phyloP scores from a whole-genome alignment of 2,113 vertebrate species.

The Megaleporinus macrocephalus region DNA sequence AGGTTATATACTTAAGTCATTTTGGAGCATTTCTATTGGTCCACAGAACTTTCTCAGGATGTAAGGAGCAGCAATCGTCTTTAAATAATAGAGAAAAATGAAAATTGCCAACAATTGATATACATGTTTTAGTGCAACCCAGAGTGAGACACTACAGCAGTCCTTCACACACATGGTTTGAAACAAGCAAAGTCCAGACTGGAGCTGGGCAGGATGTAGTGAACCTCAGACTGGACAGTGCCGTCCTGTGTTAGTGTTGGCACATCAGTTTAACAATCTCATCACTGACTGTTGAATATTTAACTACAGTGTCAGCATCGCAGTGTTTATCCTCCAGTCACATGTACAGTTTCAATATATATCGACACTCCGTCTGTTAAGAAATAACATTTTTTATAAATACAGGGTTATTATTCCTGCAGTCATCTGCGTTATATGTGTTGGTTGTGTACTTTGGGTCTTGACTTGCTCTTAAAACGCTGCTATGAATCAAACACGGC shows the following conservation, averaged over 20 bases:
- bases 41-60: too few species aligned
- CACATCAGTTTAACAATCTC: constrained; percentile 59
- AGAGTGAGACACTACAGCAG: too few species aligned
- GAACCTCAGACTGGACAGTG: not conserved
- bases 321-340: constrained; percentile 55
- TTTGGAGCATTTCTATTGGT: too few species aligned
- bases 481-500: not conserved
- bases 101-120: too few species aligned
- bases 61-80: too few species aligned
- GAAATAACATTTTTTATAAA: constrained; percentile 18
- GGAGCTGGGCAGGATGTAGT: constrained; percentile 51
- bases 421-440: constrained; percentile 46
- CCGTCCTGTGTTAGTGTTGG: constrained; percentile 46
- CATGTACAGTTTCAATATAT: constrained; percentile 59
- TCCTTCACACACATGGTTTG: constrained; percentile 38
- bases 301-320: not conserved
- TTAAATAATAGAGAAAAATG: too few species aligned
- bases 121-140: too few species aligned
- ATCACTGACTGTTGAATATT: constrained; percentile 35
- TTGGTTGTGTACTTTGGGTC: constrained; percentile 48
- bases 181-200: constrained; percentile 54
- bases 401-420: constrained; percentile 54
- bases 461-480: constrained; percentile 22
- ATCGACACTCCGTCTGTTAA: constrained; percentile 47
- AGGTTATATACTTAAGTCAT: too few species aligned